Percentiles rank a stretch among this genome's conserved stretches.
phyloP scores from a whole-genome alignment of 1,140 invertebrate genomes.

The Bombus polaris region DNA sequence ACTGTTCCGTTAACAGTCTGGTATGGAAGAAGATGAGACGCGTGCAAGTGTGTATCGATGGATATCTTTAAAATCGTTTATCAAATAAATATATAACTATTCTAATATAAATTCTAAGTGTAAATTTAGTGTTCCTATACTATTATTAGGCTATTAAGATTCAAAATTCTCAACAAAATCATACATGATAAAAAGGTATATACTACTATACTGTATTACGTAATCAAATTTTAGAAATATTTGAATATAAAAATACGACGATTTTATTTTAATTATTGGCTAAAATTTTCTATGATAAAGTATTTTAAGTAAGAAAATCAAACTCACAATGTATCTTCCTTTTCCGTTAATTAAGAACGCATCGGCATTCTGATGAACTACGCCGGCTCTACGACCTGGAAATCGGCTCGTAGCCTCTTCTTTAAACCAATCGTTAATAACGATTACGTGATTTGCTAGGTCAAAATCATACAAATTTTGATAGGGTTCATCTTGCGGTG shows the following conservation, averaged over 20 bases:
- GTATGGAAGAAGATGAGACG: too few species aligned
- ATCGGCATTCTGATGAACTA: background rate
- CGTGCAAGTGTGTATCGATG: too few species aligned
- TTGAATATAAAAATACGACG: background rate
- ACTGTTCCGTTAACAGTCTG: too few species aligned
- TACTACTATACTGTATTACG: background rate
- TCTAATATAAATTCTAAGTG: too few species aligned
- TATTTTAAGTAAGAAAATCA: background rate
- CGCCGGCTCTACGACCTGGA: background rate
- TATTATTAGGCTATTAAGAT: too few species aligned
- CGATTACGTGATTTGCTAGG: slow-evolving; percentile 91
- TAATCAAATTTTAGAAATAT: background rate
- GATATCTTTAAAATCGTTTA: too few species aligned
- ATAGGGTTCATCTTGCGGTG: slow-evolving; percentile 88
- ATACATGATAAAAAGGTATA: background rate
- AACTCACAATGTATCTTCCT: slow-evolving; percentile 15
- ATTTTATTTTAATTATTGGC: background rate
- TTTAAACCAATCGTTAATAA: slow-evolving; percentile 93
- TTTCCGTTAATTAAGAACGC: slow-evolving; percentile 45
- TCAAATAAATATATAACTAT: too few species aligned
- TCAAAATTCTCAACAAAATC: background rate
- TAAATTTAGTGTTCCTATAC: too few species aligned
- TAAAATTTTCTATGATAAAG: background rate
- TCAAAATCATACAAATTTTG: slow-evolving; percentile 93
- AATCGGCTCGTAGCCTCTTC: slow-evolving; percentile 80